Percentiles rank a stretch among this genome's conserved stretches.
These are phyloP conservation scores for Mnemiopsis leidyi DNA, from an alignment of 37 sponge, comb jelly and placozoan species.

Conservation along the genomic window DNA sequence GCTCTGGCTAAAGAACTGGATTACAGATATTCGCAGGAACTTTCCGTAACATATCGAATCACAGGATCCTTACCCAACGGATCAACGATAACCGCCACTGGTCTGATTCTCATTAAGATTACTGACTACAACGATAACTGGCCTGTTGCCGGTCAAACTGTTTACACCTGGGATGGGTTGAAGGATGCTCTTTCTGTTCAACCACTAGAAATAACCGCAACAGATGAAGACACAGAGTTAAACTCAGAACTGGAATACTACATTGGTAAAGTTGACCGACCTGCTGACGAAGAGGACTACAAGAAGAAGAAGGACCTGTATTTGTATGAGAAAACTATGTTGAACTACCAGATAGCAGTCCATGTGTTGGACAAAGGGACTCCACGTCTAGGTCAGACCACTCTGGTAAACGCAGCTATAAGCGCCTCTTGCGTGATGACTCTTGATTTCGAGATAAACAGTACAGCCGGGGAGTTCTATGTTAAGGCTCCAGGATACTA, in stretches of 20 bases:
- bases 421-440: constrained; percentile 26
- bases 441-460: constrained; percentile 11
- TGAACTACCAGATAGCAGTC: constrained; percentile 19
- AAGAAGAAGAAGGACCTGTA: constrained; percentile 22
- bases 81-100: neutral
- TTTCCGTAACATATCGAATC: neutral
- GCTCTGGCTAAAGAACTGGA: neutral
- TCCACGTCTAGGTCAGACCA: constrained; percentile 28
- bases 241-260: constrained; percentile 40
- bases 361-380: constrained; percentile 50
- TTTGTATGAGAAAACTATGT: constrained; percentile 3
- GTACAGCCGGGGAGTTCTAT: neutral
- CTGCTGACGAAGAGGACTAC: neutral
- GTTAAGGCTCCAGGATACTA: neutral
- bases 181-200: neutral
- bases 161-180: neutral
- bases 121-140: constrained; percentile 49
- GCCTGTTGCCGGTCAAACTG: neutral
- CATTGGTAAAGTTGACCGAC: neutral
- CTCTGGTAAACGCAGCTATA: neutral
- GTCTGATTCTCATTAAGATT: neutral
- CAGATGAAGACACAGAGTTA: neutral
- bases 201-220: neutral
- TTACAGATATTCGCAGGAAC: neutral
- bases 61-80: constrained; percentile 12